Evolutionary conservation across 2,797 vertebrate species (phyloP).

Genomic region (Eurystomus glaucurus): DNA sequence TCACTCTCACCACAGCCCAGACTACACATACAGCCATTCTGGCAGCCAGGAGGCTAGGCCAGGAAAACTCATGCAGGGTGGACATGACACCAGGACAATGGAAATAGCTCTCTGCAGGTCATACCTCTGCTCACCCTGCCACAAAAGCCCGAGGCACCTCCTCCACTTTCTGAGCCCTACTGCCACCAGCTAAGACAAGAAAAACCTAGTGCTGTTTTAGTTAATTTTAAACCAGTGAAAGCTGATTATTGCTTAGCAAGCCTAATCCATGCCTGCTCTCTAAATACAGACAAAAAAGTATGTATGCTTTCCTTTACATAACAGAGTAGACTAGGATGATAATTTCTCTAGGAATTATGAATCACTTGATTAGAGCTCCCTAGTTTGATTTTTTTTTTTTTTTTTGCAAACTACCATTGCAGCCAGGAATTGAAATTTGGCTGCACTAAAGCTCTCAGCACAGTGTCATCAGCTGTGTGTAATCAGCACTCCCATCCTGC

Average conservation of each 20-base stretch:
- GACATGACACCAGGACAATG: background rate
- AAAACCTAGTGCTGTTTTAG: background rate
- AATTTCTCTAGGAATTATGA: background rate
- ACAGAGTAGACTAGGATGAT: background rate
- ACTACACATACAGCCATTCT: background rate
- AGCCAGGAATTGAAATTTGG: background rate
- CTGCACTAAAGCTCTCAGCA: background rate
- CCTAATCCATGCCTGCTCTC: background rate
- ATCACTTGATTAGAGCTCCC: background rate
- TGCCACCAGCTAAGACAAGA: background rate
- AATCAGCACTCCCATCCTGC: background rate
- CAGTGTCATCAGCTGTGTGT: background rate
- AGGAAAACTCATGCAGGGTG: background rate
- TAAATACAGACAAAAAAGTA: background rate
- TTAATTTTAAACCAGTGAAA: constrained; percentile 50
- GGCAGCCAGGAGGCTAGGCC: background rate
- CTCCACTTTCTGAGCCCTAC: background rate
- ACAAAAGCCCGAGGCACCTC: background rate
- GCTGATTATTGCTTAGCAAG: constrained; percentile 26
- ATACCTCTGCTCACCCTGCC: background rate
- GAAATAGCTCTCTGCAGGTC: background rate
- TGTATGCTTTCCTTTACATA: background rate
- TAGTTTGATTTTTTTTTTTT: background rate
- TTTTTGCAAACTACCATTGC: background rate
- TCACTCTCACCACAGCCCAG: background rate